Conservation (phyloP, 1,140 invertebrate species). For the Drosophila parvula region DNA sequence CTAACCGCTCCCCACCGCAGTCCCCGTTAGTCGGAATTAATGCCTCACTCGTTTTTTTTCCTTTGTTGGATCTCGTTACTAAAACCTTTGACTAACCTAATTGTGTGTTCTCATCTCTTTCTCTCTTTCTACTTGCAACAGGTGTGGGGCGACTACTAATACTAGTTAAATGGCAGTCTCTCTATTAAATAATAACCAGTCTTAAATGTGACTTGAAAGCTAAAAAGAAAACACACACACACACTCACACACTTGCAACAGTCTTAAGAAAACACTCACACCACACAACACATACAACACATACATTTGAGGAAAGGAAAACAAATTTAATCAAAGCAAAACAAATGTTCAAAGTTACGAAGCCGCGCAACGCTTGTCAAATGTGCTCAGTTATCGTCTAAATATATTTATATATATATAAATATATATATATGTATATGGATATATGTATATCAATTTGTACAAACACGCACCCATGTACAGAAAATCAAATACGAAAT, state of each 20-base stretch:
- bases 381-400: conserved; percentile 62
- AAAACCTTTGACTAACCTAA: conserved; percentile 62
- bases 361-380: conserved; percentile 52
- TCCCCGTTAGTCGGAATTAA: conserved; percentile 34
- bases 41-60: conserved; percentile 27
- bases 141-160: conserved; percentile 84
- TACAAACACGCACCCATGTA: conserved; percentile 66
- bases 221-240: conserved; percentile 28
- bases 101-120: conserved; percentile 61
- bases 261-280: conserved; percentile 17
- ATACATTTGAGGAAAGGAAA: conserved; percentile 42
- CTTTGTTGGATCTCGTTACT: conserved; percentile 55
- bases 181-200: conserved; percentile 66
- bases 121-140: conserved; percentile 73
- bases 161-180: conserved; percentile 58
- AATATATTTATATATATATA: conserved; percentile 44
- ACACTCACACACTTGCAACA: conserved; percentile 34
- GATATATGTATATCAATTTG: conserved; percentile 65
- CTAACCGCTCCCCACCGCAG: neutral
- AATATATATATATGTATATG: conserved; percentile 49
- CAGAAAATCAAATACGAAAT: conserved; percentile 60
- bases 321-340: conserved; percentile 47
- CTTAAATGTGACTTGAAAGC: conserved; percentile 46
- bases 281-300: neutral
- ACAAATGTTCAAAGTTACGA: conserved; percentile 61